These are phyloP conservation scores for Trichomalopsis sarcophagae DNA, from an alignment of 1,140 invertebrate genomes.

Conservation along the genomic window DNA sequence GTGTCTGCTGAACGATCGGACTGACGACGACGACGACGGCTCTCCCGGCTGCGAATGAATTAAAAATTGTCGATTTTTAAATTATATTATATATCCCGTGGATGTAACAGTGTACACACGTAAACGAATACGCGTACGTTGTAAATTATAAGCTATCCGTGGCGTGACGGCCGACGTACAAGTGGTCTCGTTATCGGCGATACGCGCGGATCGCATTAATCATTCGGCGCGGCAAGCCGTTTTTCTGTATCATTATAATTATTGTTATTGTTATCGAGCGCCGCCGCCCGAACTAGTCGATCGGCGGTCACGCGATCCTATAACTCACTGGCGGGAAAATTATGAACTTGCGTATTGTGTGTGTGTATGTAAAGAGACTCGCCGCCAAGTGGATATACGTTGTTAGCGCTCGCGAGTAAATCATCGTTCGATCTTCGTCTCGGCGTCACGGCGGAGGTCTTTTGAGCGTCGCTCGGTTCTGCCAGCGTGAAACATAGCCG, in stretches of 20 bases:
- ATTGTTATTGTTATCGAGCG: constrained; percentile 28
- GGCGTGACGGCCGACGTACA: constrained; percentile 34
- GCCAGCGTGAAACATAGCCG: not conserved
- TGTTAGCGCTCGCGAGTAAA: constrained; percentile 41
- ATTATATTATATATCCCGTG: too few species aligned
- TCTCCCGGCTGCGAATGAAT: constrained; percentile 8
- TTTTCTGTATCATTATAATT: constrained; percentile 44
- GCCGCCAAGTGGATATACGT: constrained; percentile 10
- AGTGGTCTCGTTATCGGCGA: constrained; percentile 39
- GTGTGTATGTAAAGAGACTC: constrained; percentile 3
- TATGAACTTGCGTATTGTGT: constrained; percentile 34
- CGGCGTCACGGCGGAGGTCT: not conserved
- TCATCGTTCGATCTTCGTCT: constrained; percentile 12
- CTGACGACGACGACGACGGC: constrained; percentile 25
- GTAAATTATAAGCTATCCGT: constrained; percentile 37
- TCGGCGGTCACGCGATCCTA: constrained; percentile 41
- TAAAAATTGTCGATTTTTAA: constrained; percentile 30
- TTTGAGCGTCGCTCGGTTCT: not conserved
- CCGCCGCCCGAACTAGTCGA: constrained; percentile 5
- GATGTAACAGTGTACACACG: too few species aligned
- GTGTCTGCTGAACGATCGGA: not conserved
- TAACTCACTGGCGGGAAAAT: constrained; percentile 50
- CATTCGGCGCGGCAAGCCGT: not conserved
- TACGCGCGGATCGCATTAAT: constrained; percentile 41
- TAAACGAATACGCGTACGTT: not conserved